Evolutionary conservation across 2,113 vertebrate species (phyloP).

Genomic region (Addax nasomaculatus): DNA sequence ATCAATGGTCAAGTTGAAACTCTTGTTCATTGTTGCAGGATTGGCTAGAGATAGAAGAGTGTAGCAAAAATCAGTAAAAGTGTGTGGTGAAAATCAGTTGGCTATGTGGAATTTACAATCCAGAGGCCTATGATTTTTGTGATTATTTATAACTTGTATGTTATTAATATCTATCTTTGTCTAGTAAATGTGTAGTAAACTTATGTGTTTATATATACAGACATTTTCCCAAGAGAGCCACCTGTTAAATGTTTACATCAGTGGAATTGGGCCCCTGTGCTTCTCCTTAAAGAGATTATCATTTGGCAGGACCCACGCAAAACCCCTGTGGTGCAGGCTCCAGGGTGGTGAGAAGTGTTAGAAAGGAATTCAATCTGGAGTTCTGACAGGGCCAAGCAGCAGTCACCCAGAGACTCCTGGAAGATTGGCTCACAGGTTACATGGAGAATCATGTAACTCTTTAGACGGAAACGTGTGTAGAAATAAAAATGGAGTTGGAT

Average conservation of each 20-base stretch:
- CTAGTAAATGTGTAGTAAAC: neutral
- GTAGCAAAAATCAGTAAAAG: neutral
- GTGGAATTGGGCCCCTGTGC: neutral
- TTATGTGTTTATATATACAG: neutral
- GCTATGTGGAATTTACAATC: neutral
- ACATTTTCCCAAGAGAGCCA: neutral
- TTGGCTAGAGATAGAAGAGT: neutral
- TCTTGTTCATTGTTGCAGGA: neutral
- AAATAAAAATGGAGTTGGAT: neutral
- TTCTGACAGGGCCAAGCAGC: neutral
- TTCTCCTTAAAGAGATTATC: neutral
- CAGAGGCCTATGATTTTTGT: neutral
- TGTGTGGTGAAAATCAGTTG: neutral
- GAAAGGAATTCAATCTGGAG: neutral
- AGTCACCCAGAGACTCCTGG: neutral
- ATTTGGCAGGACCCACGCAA: neutral
- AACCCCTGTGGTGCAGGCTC: neutral
- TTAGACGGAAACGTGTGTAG: neutral
- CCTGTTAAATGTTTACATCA: neutral
- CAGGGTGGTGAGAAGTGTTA: neutral
- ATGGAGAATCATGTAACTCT: neutral
- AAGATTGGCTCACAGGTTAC: neutral
- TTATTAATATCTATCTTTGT: neutral
- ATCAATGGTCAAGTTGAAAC: neutral
- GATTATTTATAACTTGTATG: neutral